Base-by-base conservation (phyloP, 2,797 vertebrate species). In the Neostethus bicornis region DNA sequence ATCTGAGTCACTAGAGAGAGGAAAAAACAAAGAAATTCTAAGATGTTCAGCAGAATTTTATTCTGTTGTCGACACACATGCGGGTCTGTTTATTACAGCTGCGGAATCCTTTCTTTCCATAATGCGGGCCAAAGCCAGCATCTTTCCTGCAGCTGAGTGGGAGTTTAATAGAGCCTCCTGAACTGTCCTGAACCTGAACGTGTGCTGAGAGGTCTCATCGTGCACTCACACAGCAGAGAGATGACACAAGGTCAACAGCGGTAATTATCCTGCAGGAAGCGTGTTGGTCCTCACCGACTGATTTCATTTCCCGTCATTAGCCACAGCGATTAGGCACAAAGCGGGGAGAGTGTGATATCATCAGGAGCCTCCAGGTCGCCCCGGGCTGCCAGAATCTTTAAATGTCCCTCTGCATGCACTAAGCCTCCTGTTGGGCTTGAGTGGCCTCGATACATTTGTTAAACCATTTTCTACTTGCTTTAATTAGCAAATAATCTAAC, bases 301-400 rank as follows among this genome's bases (percentile, higher is more conserved):
- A 87, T 84, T 87, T 84, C 71, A 85, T 84, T 84, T 86, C 80
- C 78, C 61, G 75, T 80, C 82, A 86, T 90, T 87, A 90, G 86
- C 83, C 68, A 81, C 83, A 77, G 81, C 61, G 70, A 88, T 85
- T 85, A 88, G 78, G 79, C 81, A 74, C 21, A 20, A 79, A 77
- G 75, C 80, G 82, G 73, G 74, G 77, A 81, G 69, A 51, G 59
- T n/a, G n/a, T 42, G 77, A 84, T 81, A 75, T 51, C 79, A 76
- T 81, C 77, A 52, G 69, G 66, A 53, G 16, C 53, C 66, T 57
- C 32, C 64, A 32, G 53, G 13, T 49, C 21, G 74, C 80, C 80
- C 25, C 38, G 3, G 77, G 80, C 75, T 50, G 51, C 47, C 69
- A 55, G 53, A 37, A 47, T 62, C 31, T 50, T 39, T 7, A 38